phyloP scores from a whole-genome alignment of 2,888 invertebrate genomes.

The Conus canariensis region DNA sequence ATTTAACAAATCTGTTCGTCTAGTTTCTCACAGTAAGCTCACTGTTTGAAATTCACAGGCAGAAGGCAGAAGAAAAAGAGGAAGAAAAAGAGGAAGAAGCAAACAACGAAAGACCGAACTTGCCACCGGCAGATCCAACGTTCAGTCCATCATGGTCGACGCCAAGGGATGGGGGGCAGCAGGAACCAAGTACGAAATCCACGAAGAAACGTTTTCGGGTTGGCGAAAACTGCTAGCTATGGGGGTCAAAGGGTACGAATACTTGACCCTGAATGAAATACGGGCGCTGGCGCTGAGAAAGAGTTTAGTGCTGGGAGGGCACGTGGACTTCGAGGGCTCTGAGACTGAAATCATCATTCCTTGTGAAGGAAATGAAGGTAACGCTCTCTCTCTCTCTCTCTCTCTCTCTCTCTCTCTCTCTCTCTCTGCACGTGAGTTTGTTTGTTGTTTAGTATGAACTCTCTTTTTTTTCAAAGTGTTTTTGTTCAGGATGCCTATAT shows the following conservation, averaged over 20 bases:
- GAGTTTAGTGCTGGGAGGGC: constrained; percentile 54
- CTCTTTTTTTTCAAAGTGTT: no score
- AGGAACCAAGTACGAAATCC: constrained; percentile 57
- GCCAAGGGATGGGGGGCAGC: constrained; percentile 43
- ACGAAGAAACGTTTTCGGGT: constrained; percentile 59
- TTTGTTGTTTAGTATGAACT: no score
- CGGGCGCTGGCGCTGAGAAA: constrained; percentile 50
- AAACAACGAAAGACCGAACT: no score
- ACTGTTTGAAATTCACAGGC: no score
- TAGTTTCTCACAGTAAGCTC: no score
- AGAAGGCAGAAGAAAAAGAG: no score
- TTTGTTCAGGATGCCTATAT: no score
- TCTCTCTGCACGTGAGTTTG: no score
- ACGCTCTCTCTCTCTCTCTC: background rate
- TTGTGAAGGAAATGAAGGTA: constrained; percentile 6
- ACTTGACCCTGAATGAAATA: constrained; percentile 56
- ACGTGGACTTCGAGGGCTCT: constrained; percentile 56
- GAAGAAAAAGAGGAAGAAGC: no score
- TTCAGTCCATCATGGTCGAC: constrained; percentile 34
- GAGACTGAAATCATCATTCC: constrained; percentile 50
- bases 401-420: no score
- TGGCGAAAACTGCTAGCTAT: constrained; percentile 49
- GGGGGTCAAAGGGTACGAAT: constrained; percentile 40
- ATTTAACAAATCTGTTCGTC: no score
- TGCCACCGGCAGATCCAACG: no score